phyloP scores from a whole-genome alignment of 1,140 invertebrate species.

The Zaprionus gabonicus region DNA sequence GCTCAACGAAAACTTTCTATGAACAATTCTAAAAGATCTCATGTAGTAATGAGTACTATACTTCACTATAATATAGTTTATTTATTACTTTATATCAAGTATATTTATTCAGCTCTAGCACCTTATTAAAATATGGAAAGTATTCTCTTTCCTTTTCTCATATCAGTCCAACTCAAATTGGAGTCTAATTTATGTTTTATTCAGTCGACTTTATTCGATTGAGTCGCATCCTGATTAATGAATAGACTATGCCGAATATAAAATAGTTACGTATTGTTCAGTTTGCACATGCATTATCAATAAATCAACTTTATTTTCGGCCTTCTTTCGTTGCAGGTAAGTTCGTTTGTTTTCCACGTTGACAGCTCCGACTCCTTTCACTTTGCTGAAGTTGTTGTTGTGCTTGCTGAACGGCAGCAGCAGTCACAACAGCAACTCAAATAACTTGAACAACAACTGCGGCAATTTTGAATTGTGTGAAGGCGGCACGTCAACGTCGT shows the following conservation, averaged over 20 bases:
- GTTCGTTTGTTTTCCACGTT: slow-evolving; percentile 52
- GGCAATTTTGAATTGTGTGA: slow-evolving; percentile 75
- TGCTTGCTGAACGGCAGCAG: slow-evolving; percentile 17
- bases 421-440: slow-evolving; percentile 65
- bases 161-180: not conserved
- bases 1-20: not conserved
- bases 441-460: slow-evolving; percentile 30
- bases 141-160: not conserved
- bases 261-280: slow-evolving; percentile 52
- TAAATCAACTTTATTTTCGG: slow-evolving; percentile 73
- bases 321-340: slow-evolving; percentile 65
- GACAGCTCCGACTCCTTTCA: slow-evolving; percentile 66
- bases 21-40: not conserved
- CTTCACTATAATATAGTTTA: not conserved
- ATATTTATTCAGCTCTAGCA: not conserved
- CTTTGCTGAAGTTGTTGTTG: slow-evolving; percentile 38
- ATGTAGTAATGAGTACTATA: not conserved
- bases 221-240: slow-evolving; percentile 52
- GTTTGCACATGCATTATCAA: slow-evolving; percentile 62
- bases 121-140: not conserved
- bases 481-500: slow-evolving; percentile 78
- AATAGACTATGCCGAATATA: slow-evolving; percentile 61
- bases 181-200: not conserved
- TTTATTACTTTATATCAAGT: not conserved
- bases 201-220: slow-evolving; percentile 6